Evolutionary conservation across 1,140 invertebrate genomes (phyloP).

Genomic region (Papilio aristodemus): DNA sequence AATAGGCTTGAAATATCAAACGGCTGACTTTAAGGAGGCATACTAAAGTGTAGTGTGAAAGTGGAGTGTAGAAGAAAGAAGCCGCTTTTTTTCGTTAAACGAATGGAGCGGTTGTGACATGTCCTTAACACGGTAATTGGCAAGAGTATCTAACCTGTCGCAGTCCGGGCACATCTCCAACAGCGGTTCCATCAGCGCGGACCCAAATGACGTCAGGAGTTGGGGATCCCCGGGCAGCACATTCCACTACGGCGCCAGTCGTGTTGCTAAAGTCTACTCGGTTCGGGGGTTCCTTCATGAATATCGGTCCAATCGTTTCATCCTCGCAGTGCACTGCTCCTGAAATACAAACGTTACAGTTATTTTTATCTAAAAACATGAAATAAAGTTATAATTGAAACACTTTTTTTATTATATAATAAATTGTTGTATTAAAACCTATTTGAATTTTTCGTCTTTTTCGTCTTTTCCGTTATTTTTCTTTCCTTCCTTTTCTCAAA

Average conservation of each 20-base stretch:
- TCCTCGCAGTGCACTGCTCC: constrained; percentile 82
- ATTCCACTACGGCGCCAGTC: constrained; percentile 95
- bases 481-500: background rate
- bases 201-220: constrained; percentile 96
- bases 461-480: background rate
- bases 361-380: constrained; percentile 9
- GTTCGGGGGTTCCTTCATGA: constrained; percentile 94
- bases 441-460: too few species aligned
- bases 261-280: constrained; percentile 96
- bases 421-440: too few species aligned
- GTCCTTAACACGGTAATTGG: too few species aligned
- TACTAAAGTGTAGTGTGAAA: too few species aligned
- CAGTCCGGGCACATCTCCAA: constrained; percentile 93
- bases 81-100: background rate
- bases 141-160: constrained; percentile 83
- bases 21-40: too few species aligned
- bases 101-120: too few species aligned
- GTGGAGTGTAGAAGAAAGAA: too few species aligned
- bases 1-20: too few species aligned
- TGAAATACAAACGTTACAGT: constrained; percentile 41
- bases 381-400: too few species aligned
- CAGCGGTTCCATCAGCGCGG: constrained; percentile 91
- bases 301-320: constrained; percentile 91
- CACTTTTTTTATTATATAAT: too few species aligned
- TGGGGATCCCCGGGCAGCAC: constrained; percentile 94